phyloP scores from a whole-genome alignment of 2,797 vertebrate species.

The Danio choprae region DNA sequence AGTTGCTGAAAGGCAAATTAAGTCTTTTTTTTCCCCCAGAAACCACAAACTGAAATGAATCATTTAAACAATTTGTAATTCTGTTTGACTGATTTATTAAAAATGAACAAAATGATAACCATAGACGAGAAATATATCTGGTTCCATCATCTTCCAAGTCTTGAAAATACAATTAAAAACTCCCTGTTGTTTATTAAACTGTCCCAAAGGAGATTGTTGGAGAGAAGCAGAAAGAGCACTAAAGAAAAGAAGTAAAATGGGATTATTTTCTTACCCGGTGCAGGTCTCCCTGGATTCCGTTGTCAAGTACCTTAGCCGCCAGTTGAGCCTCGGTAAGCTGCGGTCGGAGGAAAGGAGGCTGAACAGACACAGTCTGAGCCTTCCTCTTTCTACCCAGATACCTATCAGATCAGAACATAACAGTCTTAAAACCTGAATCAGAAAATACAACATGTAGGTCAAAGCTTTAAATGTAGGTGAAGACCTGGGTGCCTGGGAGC shows the following conservation, averaged over 20 bases:
- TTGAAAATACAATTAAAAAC: not conserved
- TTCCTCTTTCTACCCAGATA: slow-evolving; percentile 89
- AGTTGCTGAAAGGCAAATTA: not conserved
- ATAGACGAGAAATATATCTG: not conserved
- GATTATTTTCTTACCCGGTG: slow-evolving; percentile 74
- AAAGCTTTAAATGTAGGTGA: not conserved
- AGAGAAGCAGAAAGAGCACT: not conserved
- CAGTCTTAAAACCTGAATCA: not conserved
- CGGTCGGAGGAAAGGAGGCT: slow-evolving; percentile 90
- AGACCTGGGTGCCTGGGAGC: slow-evolving; percentile 91
- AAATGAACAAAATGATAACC: not conserved
- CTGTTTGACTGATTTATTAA: not conserved
- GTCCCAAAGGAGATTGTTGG: not conserved
- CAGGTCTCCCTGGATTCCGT: slow-evolving; percentile 92
- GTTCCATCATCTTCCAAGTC: not conserved
- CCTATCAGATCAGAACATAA: slow-evolving; percentile 67
- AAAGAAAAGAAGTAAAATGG: not conserved
- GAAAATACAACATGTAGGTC: not conserved
- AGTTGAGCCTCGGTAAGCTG: slow-evolving; percentile 89
- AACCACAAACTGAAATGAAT: not conserved
- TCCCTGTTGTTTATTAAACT: not conserved
- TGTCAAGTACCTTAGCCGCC: slow-evolving; percentile 94
- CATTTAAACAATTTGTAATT: not conserved
- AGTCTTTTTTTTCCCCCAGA: not conserved
- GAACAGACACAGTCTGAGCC: slow-evolving; percentile 83